phyloP scores from a whole-genome alignment of 2,888 invertebrate genomes.

The Epinotia bilunana region DNA sequence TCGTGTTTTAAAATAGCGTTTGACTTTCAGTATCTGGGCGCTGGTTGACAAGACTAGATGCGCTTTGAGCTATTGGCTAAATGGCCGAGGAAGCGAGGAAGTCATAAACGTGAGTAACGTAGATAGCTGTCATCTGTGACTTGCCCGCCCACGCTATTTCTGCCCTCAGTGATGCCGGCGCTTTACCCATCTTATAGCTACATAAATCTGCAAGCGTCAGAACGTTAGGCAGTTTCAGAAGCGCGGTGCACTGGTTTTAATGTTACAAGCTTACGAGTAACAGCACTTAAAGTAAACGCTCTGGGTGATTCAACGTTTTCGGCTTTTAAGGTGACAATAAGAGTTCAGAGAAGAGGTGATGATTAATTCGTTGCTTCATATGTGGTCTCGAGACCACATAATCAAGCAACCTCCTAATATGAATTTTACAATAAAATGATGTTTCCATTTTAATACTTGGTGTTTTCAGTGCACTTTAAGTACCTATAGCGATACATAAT shows the following conservation, averaged over 20 bases:
- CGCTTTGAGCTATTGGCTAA: constrained; percentile 64
- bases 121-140: constrained; percentile 80
- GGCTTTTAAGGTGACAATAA: constrained; percentile 27
- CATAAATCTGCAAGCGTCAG: constrained; percentile 61
- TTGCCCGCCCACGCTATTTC: constrained; percentile 83
- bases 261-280: constrained; percentile 45
- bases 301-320: constrained; percentile 31
- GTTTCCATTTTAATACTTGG: neutral
- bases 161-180: constrained; percentile 70
- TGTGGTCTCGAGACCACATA: constrained; percentile 16
- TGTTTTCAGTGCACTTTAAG: neutral
- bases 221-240: constrained; percentile 64
- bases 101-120: constrained; percentile 73
- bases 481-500: neutral
- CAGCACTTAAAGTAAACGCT: constrained; percentile 43
- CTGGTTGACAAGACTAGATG: constrained; percentile 31
- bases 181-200: constrained; percentile 59
- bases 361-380: constrained; percentile 26
- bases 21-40: constrained; percentile 13
- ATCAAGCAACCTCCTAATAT: neutral
- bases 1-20: neutral
- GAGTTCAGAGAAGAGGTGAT: constrained; percentile 11
- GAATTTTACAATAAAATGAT: neutral
- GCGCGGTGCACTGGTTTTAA: constrained; percentile 55
- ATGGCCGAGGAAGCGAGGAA: constrained; percentile 84